Evolutionary conservation across 2,888 invertebrate species (phyloP).

Genomic region (Drosophila limbata): DNA sequence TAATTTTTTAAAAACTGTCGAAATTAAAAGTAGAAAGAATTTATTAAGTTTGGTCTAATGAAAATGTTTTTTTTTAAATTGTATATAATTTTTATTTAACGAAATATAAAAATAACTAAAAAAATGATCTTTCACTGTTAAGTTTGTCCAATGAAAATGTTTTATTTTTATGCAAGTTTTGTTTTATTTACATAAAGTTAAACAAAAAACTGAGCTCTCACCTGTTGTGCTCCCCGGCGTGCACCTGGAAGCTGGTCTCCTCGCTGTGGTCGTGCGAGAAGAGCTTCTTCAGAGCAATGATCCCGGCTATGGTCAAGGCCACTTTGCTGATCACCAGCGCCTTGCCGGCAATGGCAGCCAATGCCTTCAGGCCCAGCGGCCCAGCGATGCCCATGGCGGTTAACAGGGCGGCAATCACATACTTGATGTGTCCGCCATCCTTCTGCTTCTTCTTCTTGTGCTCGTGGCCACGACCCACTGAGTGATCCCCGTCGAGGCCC

Average conservation of each 20-base stretch:
- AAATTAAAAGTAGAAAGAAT: too few species aligned
- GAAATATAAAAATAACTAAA: too few species aligned
- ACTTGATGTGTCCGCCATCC: slow-evolving; percentile 84
- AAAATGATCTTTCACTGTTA: slow-evolving; percentile 68
- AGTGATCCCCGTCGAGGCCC: background rate
- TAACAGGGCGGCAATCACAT: slow-evolving; percentile 88
- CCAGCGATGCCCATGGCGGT: slow-evolving; percentile 90
- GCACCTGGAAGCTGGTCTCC: slow-evolving; percentile 89
- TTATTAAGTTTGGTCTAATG: too few species aligned
- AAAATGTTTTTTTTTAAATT: too few species aligned
- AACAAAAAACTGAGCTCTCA: slow-evolving; percentile 43
- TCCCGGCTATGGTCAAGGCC: slow-evolving; percentile 90
- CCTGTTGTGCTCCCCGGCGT: slow-evolving; percentile 89
- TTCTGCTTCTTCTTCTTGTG: slow-evolving; percentile 86
- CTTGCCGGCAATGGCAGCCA: slow-evolving; percentile 90
- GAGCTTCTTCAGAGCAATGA: slow-evolving; percentile 90
- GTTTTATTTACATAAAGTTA: too few species aligned
- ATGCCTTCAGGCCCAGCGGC: slow-evolving; percentile 89
- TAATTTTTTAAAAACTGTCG: too few species aligned
- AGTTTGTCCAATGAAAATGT: too few species aligned
- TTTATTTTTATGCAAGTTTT: too few species aligned
- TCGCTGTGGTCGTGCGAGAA: slow-evolving; percentile 89
- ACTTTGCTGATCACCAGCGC: slow-evolving; percentile 91
- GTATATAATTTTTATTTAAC: too few species aligned
- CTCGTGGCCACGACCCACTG: slow-evolving; percentile 67